Evolutionary conservation across 1,140 invertebrate species (phyloP).

Genomic region (Cataglyphis hispanica): DNA sequence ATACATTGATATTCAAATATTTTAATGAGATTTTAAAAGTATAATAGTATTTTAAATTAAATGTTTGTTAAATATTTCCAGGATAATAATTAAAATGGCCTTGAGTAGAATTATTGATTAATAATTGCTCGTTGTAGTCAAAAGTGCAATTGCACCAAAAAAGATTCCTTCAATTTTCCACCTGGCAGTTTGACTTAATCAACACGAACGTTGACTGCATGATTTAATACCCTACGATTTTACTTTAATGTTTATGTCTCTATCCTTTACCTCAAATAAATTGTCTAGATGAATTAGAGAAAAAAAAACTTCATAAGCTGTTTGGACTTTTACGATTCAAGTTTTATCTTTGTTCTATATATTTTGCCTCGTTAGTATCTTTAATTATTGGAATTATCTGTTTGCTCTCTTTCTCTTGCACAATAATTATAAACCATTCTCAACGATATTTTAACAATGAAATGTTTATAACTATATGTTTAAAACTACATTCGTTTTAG

Average conservation of each 20-base stretch:
- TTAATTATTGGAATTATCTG: constrained; percentile 42
- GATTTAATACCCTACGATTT: constrained; percentile 71
- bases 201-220: constrained; percentile 22
- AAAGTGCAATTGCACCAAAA: constrained; percentile 39
- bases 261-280: constrained; percentile 61
- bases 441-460: constrained; percentile 8
- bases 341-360: constrained; percentile 2
- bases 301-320: constrained; percentile 7
- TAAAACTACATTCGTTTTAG: constrained; percentile 14
- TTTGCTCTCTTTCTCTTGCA: neutral
- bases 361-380: neutral
- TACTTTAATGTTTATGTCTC: constrained; percentile 76
- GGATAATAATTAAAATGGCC: constrained; percentile 20
- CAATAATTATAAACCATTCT: constrained; percentile 42
- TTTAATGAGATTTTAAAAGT: too few species aligned
- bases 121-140: constrained; percentile 17
- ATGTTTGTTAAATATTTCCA: too few species aligned
- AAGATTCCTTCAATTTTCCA: constrained; percentile 33
- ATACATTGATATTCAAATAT: too few species aligned
- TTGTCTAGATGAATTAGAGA: too few species aligned
- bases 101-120: constrained; percentile 5
- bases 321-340: constrained; percentile 45
- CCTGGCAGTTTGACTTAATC: constrained; percentile 47
- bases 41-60: too few species aligned
- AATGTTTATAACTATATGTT: constrained; percentile 64